Base-by-base conservation (phyloP, 2,113 vertebrate species). In the Eurystomus gularis region DNA sequence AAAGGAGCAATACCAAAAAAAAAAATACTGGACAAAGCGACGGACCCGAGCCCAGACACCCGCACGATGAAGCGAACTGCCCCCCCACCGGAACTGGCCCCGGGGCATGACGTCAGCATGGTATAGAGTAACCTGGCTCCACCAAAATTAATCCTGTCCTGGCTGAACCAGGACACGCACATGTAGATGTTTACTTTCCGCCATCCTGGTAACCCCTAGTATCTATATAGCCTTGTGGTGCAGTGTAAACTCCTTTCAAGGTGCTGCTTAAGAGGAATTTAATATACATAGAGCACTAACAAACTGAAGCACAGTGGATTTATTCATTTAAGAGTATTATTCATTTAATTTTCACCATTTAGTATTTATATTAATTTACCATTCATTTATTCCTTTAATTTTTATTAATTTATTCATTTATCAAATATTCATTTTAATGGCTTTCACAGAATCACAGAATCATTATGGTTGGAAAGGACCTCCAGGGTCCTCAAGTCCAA, bases 341-440 rank as follows among this genome's bases (percentile, higher is more conserved):
- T 98, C 84, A 98, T 98, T 98, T 98, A 97, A 97, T 97, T 98
- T 98, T 94, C 7, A 52, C 82, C 91, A 97, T 95, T 98, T 98
- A 98, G 96, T 96, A 97, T 98, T 98, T 98, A 97, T 97, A 90
- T 94, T 97, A 54, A 83, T 95, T 97, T 97, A 80, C 72, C 95
- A 97, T 98, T 98, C 97, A 97, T 98, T 97, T 98, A 98, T 98
- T 98, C 97, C 84, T 92, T 96, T 96, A 75, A 97, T 98, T 97
- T 97, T 96, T 97, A 98, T 98, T 97, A 96, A 98, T 98, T 96
- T 98, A 98, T 98, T 93, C 96, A 94, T 96, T 97, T 97, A 98
- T 98, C 97, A 98, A 98, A 98, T 98, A 98, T 98, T 98, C 92
- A 98, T 98, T 97, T 97, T 96, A 97, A 97, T 97, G 89, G 96